A percentile compares a stretch with the other conserved stretches of the same genome.
Conservation (phyloP, 2,797 vertebrate genomes). For the Enoplosus armatus region DNA sequence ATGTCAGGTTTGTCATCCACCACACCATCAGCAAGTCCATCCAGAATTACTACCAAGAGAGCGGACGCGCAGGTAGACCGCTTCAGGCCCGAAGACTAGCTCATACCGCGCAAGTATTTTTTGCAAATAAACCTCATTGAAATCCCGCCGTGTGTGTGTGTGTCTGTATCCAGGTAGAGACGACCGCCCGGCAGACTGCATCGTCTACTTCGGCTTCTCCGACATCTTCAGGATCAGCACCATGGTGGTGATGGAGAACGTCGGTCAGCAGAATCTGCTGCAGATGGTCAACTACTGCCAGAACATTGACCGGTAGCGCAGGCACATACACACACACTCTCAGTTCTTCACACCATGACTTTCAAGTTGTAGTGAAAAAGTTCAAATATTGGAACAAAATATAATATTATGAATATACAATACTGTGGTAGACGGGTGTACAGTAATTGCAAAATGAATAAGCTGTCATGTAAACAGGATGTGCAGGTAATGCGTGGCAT, state of each 20-base stretch:
- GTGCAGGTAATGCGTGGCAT: too few species aligned
- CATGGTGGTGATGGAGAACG: constrained; percentile 99
- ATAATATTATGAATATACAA: too few species aligned
- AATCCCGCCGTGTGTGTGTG: accelerated
- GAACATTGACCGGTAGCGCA: constrained; percentile 84
- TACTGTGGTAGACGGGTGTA: too few species aligned
- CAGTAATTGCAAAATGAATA: too few species aligned
- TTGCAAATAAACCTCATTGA: accelerated
- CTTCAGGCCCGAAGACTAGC: neutral
- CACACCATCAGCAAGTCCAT: constrained; percentile 99
- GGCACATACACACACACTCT: neutral
- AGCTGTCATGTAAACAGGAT: too few species aligned
- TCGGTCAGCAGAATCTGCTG: constrained; percentile 95
- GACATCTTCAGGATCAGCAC: constrained; percentile 96
- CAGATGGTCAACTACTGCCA: constrained; percentile 97
- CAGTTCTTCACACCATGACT: neutral
- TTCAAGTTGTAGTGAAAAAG: too few species aligned
- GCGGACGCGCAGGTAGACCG: constrained; percentile 94
- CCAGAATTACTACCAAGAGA: constrained; percentile 99
- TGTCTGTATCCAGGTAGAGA: constrained; percentile 82
- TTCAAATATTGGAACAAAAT: too few species aligned
- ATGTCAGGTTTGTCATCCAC: constrained; percentile 97
- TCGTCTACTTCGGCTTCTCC: constrained; percentile 93
- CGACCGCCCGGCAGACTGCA: constrained; percentile 92
- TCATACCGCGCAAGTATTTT: neutral